Evolutionary conservation across 1,140 invertebrate genomes (phyloP), one percentile per base, ranked within the genome.

Genomic region (Hestina assimilis): DNA sequence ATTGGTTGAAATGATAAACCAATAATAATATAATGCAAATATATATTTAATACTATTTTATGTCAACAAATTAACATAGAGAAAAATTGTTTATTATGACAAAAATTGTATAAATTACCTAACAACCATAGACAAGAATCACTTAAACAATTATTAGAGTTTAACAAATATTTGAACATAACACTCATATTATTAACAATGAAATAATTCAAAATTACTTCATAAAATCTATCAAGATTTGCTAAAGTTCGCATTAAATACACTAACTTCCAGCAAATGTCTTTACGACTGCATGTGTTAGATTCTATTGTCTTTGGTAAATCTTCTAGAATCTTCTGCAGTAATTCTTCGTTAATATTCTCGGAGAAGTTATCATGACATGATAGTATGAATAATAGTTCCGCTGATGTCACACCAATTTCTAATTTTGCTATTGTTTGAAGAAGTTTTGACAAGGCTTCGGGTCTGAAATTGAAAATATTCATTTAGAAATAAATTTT

Each of bases 111-210:
- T 41, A 87, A 66, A 60, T 87, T 85, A 6, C 83, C 83, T 47
- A 87, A 58, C 5, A 89, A 71, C 84, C 84, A 87, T 4, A 77
- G 43, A 26, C 81, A 52, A 11, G 79, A 75, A 1, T 75, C 58
- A 14, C 52, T 69, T 7, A 77, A 20, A 29, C 52, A 28, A 63
- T 71, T 68, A 29, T 77, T 62, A n/a, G 53, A 35, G 12, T 2
- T 51, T n/a, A 79, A 46, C 15, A 76, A 48, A 26, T 46, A 58
- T 24, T 54, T 70, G 12, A 75, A 52, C 19, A 14, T 19, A 11
- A 23, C 47, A 15, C 40, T 41, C 19, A 69, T 21, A 52, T 78
- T 67, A 45, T 67, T 71, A 35, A 19, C 14, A 7, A 50, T 7
- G 19, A 75, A 72, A 52, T 51, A 60, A 33, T 63, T 62, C 47